These are phyloP conservation scores for Xiphophorus couchianus DNA, from an alignment of 2,113 vertebrate genomes.

Conservation along the genomic window DNA sequence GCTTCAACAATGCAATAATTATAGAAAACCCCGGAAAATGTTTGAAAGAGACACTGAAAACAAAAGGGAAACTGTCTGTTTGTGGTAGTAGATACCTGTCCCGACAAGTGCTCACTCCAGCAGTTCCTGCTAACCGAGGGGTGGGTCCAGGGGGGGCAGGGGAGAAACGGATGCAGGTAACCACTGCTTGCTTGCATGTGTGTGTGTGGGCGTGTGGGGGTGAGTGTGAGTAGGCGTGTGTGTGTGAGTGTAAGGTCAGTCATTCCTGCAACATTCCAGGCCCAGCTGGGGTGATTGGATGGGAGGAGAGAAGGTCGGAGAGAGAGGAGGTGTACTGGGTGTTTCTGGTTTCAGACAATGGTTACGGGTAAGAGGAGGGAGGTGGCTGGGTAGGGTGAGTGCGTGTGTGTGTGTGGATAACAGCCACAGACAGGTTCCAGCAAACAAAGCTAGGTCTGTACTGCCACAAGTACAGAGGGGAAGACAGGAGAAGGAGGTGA, in stretches of 20 bases:
- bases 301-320: conserved; percentile 69
- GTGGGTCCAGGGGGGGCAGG: not conserved
- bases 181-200: conserved; percentile 21
- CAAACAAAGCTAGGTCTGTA: conserved; percentile 92
- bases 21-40: too few species aligned
- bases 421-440: conserved; percentile 71
- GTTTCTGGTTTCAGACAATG: conserved; percentile 81
- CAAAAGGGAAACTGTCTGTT: not conserved
- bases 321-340: conserved; percentile 64
- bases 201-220: conserved; percentile 28
- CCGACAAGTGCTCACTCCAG: conserved; percentile 43
- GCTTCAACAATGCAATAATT: not conserved
- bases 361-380: conserved; percentile 70
- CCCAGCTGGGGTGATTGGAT: conserved; percentile 78
- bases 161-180: conserved; percentile 62
- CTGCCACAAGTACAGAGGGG: conserved; percentile 81
- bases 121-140: conserved; percentile 36
- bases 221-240: conserved; percentile 19
- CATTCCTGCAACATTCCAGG: conserved; percentile 77
- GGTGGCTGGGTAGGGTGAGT: conserved; percentile 48
- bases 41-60: not conserved
- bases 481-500: conserved; percentile 16
- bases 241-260: conserved; percentile 54
- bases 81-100: conserved; percentile 23
- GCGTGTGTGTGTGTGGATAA: conserved; percentile 36